phyloP scores from a whole-genome alignment of 2,888 invertebrate genomes.

The Rhingia rostrata region DNA sequence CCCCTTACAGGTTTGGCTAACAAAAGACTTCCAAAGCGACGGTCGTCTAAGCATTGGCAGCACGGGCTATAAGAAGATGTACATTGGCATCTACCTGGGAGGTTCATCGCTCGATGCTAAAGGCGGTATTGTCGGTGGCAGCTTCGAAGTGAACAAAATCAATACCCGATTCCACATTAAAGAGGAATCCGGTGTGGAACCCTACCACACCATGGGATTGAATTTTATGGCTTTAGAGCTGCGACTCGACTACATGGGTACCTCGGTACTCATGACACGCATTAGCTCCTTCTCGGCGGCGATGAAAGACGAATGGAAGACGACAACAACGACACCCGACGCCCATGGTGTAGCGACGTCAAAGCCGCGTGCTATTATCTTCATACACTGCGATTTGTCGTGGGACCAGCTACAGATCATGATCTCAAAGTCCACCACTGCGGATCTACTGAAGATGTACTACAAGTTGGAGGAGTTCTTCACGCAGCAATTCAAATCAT shows the following conservation, averaged over 20 bases:
- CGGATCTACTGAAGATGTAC: constrained; percentile 98
- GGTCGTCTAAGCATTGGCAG: constrained; percentile 96
- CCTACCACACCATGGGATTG: constrained; percentile 93
- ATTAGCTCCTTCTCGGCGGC: constrained; percentile 92
- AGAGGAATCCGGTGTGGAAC: constrained; percentile 95
- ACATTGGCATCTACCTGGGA: constrained; percentile 93
- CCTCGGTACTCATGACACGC: constrained; percentile 94
- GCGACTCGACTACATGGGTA: constrained; percentile 98
- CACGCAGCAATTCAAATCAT: constrained; percentile 97
- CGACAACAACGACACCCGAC: constrained; percentile 73
- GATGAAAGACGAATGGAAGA: constrained; percentile 94
- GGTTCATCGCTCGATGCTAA: constrained; percentile 97
- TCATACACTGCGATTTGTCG: constrained; percentile 94
- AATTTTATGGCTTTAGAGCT: constrained; percentile 93
- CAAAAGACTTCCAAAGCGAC: constrained; percentile 95
- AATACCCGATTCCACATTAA: constrained; percentile 94
- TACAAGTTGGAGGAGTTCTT: constrained; percentile 98
- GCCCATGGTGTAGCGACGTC: constrained; percentile 79
- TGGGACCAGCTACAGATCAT: constrained; percentile 99
- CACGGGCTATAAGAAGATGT: constrained; percentile 96
- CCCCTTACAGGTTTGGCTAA: constrained; percentile 88
- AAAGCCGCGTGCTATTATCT: constrained; percentile 90
- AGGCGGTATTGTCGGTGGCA: constrained; percentile 98
- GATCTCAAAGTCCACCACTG: constrained; percentile 98
- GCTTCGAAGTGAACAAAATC: constrained; percentile 94